Base-by-base conservation (phyloP, 2,888 invertebrate species). In the Bedellia somnulentella region DNA sequence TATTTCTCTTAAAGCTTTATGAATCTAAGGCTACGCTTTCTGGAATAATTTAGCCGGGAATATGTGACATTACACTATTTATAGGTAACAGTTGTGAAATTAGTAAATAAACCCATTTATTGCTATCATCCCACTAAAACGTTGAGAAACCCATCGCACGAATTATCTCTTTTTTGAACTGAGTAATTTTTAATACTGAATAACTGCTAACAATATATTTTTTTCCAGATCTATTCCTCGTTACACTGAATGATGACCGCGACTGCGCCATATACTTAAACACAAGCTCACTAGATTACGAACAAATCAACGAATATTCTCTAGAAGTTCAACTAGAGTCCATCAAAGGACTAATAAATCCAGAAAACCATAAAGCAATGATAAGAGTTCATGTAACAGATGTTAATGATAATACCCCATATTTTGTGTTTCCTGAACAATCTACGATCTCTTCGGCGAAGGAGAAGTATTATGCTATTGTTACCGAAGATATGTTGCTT, bases 401-500 rank as follows among this genome's bases (percentile, higher is more conserved):
- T 55, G 84, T 90, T 1, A 96, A 96, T 53, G 95, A 96, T 53
- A 94, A 95, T 55, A 79, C 80, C 1, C 95, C 96, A 0, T 79
- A 82, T 42, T 96, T 95, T 52, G 60, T 86, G 0, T 89, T 86
- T 45, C 85, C 87, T 1, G 80, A 81, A 9, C 60, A 75, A 30
- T 66, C 67, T 0, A 67, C 76, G 1, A 70, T 78, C 26, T 63
- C 71, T 2, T 78, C 76, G 0, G 81, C 81, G 8, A 81, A 80
- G 30, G 82, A 81, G 31, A 86, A 87, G 29, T 93, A 89, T 56
- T 91, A 87, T 46, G 88, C 88, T 0, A 87, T 92, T 1, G 81
- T 93, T 2, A 80, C 87, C 1, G 79, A 81, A 28, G 83, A 86
- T 42, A 83, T 87, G 38, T 80, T 86, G 31, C 77, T 93, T 35